Conservation (phyloP, 2,113 vertebrate genomes). For the Amblyopsis rosae region DNA sequence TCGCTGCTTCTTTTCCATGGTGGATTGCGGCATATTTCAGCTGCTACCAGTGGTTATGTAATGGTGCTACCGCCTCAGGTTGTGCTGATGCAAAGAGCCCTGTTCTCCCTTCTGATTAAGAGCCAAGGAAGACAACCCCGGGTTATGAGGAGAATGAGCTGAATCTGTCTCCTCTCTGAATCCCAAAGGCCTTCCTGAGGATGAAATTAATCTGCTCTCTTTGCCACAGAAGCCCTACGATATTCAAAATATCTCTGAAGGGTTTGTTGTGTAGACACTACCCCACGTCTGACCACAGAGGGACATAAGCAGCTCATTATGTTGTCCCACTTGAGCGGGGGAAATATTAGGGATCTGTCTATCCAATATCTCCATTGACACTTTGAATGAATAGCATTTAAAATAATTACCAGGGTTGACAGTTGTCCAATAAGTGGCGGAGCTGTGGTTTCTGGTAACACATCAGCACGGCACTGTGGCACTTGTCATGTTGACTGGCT, state of each 20-base stretch:
- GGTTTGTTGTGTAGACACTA: not conserved
- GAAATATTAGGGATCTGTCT: conserved; percentile 12
- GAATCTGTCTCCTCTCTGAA: conserved; percentile 31
- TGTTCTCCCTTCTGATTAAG: conserved; percentile 38
- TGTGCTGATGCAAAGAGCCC: conserved; percentile 42
- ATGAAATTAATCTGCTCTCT: conserved; percentile 31
- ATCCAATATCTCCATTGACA: conserved; percentile 24
- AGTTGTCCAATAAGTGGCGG: conserved; percentile 10
- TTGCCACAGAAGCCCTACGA: not conserved
- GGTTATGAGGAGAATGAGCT: conserved; percentile 40
- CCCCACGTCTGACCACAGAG: not conserved
- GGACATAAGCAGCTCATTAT: too few species aligned
- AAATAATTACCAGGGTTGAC: conserved; percentile 14
- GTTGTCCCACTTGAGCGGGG: not conserved
- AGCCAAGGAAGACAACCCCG: conserved; percentile 43
- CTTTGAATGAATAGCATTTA: conserved; percentile 28
- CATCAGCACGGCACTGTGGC: conserved; percentile 35
- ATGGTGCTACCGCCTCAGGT: conserved; percentile 52
- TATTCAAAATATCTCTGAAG: conserved; percentile 5
- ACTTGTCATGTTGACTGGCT: conserved; percentile 46
- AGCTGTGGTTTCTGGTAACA: conserved; percentile 29
- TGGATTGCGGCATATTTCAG: conserved; percentile 39
- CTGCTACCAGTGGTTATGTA: conserved; percentile 49
- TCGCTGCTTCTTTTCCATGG: conserved; percentile 31
- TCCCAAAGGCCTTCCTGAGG: conserved; percentile 33